Conservation (phyloP, 2,113 vertebrate species). For the Dipodomys merriami region DNA sequence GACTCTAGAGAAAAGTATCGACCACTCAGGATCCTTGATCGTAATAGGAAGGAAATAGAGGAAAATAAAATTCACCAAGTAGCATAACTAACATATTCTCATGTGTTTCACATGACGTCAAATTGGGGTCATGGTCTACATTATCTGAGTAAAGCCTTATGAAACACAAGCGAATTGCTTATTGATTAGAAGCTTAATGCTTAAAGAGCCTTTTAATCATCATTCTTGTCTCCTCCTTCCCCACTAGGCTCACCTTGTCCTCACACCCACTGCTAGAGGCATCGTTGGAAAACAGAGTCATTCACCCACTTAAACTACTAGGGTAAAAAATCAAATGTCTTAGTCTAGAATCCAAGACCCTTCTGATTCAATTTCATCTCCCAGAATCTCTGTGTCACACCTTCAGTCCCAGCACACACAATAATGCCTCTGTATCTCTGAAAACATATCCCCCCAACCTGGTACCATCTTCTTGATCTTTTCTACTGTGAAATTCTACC, state of each 20-base stretch:
- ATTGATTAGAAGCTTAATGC: constrained; percentile 54
- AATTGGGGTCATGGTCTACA: constrained; percentile 17
- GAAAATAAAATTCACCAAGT: background rate
- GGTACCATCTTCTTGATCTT: background rate
- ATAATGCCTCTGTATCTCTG: background rate
- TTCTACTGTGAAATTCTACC: background rate
- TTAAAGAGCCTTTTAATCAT: constrained; percentile 45
- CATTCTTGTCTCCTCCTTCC: background rate
- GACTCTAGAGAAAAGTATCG: background rate
- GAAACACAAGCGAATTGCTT: constrained; percentile 54
- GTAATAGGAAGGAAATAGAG: constrained; percentile 18
- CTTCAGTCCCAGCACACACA: background rate
- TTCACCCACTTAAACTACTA: background rate
- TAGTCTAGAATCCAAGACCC: background rate
- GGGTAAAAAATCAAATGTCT: constrained; percentile 34
- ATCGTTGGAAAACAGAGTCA: constrained; percentile 4
- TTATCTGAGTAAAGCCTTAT: constrained; percentile 51
- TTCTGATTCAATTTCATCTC: background rate
- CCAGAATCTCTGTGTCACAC: background rate
- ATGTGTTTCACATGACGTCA: constrained; percentile 3
- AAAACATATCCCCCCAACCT: background rate
- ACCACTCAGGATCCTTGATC: background rate
- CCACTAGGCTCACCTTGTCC: background rate
- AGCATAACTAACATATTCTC: background rate
- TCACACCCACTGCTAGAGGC: background rate